Evolutionary conservation across 2,797 vertebrate genomes (phyloP).

Genomic region (Hippopotamyrus pictus): DNA sequence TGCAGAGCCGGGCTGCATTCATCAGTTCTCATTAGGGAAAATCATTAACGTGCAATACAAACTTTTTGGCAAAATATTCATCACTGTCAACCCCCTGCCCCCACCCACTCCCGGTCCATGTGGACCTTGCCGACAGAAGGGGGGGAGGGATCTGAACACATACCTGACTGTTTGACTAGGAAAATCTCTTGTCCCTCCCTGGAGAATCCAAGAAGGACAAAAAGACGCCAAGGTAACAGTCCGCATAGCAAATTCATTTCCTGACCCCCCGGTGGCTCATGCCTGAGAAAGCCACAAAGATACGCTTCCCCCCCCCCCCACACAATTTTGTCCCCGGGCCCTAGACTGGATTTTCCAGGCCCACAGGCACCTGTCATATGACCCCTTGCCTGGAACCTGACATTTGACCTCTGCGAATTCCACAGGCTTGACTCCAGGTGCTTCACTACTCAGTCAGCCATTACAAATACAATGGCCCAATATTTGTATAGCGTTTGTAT

Average conservation of each 20-base stretch:
- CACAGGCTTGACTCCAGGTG: background rate
- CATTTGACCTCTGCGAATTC: background rate
- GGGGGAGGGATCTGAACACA: constrained; percentile 53
- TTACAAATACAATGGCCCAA: background rate
- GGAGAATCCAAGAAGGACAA: constrained; percentile 47
- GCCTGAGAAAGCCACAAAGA: background rate
- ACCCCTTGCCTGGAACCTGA: constrained; percentile 16
- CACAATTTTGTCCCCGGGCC: background rate
- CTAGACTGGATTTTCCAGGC: constrained; percentile 29
- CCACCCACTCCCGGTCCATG: constrained; percentile 9
- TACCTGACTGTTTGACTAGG: constrained; percentile 58
- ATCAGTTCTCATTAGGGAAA: constrained; percentile 73
- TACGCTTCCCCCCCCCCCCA: background rate
- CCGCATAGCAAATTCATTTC: constrained; percentile 13
- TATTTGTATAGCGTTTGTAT: background rate
- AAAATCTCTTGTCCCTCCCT: constrained; percentile 52
- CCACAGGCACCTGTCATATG: constrained; percentile 33
- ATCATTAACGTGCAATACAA: constrained; percentile 68
- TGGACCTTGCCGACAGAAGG: constrained; percentile 32
- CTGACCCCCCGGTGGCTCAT: background rate
- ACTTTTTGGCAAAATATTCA: constrained; percentile 70
- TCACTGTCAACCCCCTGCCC: constrained; percentile 57
- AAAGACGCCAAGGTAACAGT: constrained; percentile 55
- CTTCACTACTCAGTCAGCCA: background rate
- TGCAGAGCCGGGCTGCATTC: constrained; percentile 54